Evolutionary conservation across 2,797 vertebrate genomes (phyloP), one percentile per base, ranked within the genome.

Genomic region (Amazonetta brasiliensis): DNA sequence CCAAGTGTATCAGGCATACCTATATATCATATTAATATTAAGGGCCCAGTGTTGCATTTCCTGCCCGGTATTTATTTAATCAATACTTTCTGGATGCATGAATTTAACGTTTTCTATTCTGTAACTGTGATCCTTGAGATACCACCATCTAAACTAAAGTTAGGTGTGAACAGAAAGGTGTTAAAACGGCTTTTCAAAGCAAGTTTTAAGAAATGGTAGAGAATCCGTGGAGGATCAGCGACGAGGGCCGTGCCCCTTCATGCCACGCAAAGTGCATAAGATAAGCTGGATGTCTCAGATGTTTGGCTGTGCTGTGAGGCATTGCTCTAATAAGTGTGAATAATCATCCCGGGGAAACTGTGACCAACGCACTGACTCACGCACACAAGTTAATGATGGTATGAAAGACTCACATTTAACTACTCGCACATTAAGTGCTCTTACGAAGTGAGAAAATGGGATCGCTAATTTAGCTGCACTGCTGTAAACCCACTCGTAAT

Each of bases 391-490:
- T n/a, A 91, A 14, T 83, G 92, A 88, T 3, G 35, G 91, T 76
- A 67, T 20, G 60, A 22, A 88, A 88, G 87, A 78, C 56, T 96
- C 89, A 41, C 21, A 20, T 80, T 90, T 84, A 87, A 73, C 48
- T 83, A 7, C 87, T 94, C 41, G 21, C 43, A 12, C 31, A 7
- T 62, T 58, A 35, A 67, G 69, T 69, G 59, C 63, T 33, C 37
- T 63, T 71, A 63, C 1, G 0, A 89, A 92, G 56, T 33, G 28
- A 80, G 62, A 83, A 80, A 56, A 41, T 50, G 22, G 6, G 28
- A n/a, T 78, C 79, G 54, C 88, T 95, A 72, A 83, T 93, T 88
- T 62, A 86, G n/a, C 46, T 93, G 39, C 75, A 13, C 86, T 72
- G 72, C 84, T 95, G 44, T 75, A 58, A 78, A 28, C 58, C 81